Base-by-base conservation (phyloP, 64 coral and sea anemone species). In the Pocillopora damicornis region DNA sequence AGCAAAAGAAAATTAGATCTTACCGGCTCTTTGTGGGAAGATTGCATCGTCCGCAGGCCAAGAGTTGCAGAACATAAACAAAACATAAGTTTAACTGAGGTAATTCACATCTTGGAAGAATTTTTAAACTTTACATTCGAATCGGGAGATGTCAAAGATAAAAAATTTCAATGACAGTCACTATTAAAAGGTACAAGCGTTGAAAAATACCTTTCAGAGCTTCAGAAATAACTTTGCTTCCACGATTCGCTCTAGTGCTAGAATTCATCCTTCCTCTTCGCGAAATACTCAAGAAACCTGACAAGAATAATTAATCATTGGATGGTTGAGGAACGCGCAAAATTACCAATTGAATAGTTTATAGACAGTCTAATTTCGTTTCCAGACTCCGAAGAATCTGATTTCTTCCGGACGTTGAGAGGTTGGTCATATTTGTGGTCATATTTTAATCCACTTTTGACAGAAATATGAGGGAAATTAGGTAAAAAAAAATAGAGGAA, bases 21-120 rank as follows among this genome's bases (percentile, higher is more conserved):
- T 73, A 85, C 81, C 81, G 81, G 81, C 23, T 85, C 81, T 85
- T 51, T 45, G 12, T 51, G 65, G 51, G 81, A 56, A 85, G 63
- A 72, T 26, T 72, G 17, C 36, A 45, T 73, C 13, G 65, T 73
- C 81, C 81, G 72, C 4, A 85, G n/a, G 58, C 51, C 35, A 37
- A 18, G 13, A 72, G 62, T 85, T 85, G 38, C 65, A 73, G 9
- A 71, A 58, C 17, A 22, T 38, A 83, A 85, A 85, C 25, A 35
- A 72, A 42, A 72, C 4, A 85, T 58, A 1, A 58, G 64, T 85
- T 85, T 72, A 18, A 56, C 38, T 22, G 11, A 72, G 15, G 57
- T 45, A 66, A 57, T 81, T 72, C 37, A 72, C 56, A 38, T 15
- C 42, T 85, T 45, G 4, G 81, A 25, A 11, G 57, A 20, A 30